phyloP scores from a whole-genome alignment of 2,797 vertebrate species.

The Danio jaintianensis region DNA sequence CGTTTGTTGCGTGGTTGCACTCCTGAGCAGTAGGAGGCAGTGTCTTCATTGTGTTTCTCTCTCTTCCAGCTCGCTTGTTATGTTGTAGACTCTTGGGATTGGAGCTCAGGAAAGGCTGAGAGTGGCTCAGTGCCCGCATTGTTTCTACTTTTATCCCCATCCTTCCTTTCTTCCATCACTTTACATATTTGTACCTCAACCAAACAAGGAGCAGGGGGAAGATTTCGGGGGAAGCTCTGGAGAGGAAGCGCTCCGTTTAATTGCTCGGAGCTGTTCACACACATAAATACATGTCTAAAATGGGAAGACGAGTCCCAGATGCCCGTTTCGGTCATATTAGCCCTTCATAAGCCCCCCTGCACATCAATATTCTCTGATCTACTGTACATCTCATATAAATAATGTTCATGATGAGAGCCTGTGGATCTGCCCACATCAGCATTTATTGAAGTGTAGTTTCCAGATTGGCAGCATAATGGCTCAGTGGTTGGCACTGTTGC shows the following conservation, averaged over 20 bases:
- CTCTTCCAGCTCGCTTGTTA: neutral
- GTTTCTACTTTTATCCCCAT: conserved; percentile 35
- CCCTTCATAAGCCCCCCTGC: conserved; percentile 11
- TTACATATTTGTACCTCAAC: conserved; percentile 35
- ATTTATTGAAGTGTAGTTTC: neutral
- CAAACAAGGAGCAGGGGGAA: conserved; percentile 41
- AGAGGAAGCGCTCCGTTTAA: conserved; percentile 53
- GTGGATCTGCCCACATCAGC: neutral
- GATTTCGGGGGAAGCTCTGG: conserved; percentile 50
- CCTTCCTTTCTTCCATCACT: conserved; percentile 22
- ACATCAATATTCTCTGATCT: neutral
- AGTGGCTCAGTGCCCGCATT: conserved; percentile 37
- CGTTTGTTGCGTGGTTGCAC: conserved; percentile 51
- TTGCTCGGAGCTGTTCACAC: conserved; percentile 57
- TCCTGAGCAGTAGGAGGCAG: conserved; percentile 77
- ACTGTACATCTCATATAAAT: conserved; percentile 13
- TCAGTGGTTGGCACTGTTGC: too few species aligned
- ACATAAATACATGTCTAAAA: conserved; percentile 41
- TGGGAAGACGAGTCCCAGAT: conserved; percentile 33
- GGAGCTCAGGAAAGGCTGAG: conserved; percentile 33
- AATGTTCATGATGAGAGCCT: neutral
- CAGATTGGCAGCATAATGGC: too few species aligned
- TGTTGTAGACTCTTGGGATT: conserved; percentile 29
- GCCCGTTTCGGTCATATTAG: conserved; percentile 28
- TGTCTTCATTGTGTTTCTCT: conserved; percentile 68